These are phyloP conservation scores for Nemoura dubitans DNA, from an alignment of 2,888 invertebrate genomes.

Conservation along the genomic window DNA sequence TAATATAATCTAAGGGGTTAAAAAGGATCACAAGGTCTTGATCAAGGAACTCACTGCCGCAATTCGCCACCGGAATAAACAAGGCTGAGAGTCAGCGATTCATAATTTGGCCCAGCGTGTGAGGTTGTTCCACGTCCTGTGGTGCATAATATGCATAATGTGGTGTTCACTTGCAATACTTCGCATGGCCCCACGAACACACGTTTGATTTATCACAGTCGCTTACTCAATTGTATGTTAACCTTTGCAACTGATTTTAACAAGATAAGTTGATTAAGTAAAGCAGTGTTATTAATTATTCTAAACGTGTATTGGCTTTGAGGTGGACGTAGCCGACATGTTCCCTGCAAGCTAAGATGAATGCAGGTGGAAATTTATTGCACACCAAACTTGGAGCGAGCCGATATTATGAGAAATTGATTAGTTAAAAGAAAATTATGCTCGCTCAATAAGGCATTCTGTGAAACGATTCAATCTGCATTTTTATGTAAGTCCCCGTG, in stretches of 20 bases:
- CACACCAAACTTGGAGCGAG: neutral
- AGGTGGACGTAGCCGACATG: neutral
- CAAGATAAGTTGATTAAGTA: slow-evolving; percentile 12
- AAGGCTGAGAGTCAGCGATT: too few species aligned
- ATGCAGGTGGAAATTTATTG: neutral
- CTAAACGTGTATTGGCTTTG: neutral
- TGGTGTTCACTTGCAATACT: neutral
- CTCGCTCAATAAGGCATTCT: neutral
- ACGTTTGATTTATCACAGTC: neutral
- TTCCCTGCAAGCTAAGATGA: neutral
- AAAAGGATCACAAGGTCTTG: too few species aligned
- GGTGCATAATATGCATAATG: too few species aligned
- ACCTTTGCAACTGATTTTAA: neutral
- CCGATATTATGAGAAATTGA: slow-evolving; percentile 7
- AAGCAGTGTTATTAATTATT: neutral
- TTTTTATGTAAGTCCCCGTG: neutral
- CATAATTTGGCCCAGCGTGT: too few species aligned
- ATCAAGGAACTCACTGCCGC: too few species aligned
- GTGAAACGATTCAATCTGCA: neutral
- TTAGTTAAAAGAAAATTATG: neutral
- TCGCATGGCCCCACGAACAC: neutral
- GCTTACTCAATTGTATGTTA: neutral
- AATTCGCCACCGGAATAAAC: too few species aligned
- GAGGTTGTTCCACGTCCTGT: too few species aligned
- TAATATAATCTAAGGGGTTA: too few species aligned